phyloP scores from a whole-genome alignment of 2,113 vertebrate species.

The Cyphomyrus plagiostoma region DNA sequence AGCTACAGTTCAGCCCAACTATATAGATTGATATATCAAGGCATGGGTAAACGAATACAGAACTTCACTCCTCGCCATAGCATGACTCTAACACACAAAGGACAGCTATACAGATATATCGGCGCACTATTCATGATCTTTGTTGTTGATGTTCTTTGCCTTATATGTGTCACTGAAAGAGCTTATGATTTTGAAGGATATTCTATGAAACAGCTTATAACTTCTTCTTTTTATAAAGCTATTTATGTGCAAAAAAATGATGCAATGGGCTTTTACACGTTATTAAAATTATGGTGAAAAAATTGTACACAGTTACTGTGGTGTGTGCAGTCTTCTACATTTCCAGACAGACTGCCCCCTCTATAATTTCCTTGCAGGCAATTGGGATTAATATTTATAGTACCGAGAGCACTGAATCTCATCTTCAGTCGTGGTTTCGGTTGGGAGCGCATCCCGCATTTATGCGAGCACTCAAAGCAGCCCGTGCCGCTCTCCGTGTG shows the following conservation, averaged over 20 bases:
- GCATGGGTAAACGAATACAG: neutral
- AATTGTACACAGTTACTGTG: neutral
- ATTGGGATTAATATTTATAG: conserved; percentile 10
- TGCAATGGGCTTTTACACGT: neutral
- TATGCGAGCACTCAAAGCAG: neutral
- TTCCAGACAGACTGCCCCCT: neutral
- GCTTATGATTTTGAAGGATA: neutral
- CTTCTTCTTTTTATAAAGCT: neutral
- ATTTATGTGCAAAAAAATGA: neutral
- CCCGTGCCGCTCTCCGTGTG: neutral
- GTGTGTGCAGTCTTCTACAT: neutral
- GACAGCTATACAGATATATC: neutral
- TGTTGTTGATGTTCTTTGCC: neutral
- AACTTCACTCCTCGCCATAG: neutral
- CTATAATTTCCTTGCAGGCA: neutral
- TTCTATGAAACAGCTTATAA: neutral
- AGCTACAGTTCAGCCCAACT: neutral
- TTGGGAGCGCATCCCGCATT: neutral
- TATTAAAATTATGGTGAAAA: neutral
- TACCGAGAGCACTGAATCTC: neutral
- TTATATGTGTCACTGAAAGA: neutral
- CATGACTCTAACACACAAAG: neutral
- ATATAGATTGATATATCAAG: neutral
- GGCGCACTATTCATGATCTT: neutral
- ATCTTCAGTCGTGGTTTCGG: neutral